These are phyloP conservation scores for Toxotes jaculatrix DNA, from an alignment of 2,113 vertebrate genomes.

Conservation along the genomic window DNA sequence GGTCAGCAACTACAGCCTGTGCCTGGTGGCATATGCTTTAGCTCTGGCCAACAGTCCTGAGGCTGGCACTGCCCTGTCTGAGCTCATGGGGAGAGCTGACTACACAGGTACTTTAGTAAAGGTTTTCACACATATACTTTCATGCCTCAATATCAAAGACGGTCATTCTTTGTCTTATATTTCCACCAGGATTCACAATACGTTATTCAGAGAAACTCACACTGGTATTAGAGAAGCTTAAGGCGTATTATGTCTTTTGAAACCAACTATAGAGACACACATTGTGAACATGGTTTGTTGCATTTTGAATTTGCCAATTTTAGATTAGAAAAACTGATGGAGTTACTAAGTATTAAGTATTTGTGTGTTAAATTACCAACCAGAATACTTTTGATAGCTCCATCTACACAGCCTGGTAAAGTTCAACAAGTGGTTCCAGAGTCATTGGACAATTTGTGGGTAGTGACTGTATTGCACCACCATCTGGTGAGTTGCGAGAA, in stretches of 20 bases:
- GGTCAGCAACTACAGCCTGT: conserved; percentile 90
- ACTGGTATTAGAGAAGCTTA: not conserved
- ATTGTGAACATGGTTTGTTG: too few relatives aligned
- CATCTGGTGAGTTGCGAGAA: conserved; percentile 1
- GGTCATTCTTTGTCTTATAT: not conserved
- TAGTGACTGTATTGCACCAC: not conserved
- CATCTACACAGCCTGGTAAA: too few relatives aligned
- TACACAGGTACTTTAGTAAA: conserved; percentile 78
- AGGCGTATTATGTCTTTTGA: too few relatives aligned
- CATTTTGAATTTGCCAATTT: too few relatives aligned
- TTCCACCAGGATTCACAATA: not conserved
- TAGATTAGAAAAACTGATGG: not conserved
- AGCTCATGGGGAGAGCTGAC: conserved; percentile 84
- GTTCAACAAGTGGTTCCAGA: not conserved
- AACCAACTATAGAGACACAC: too few relatives aligned
- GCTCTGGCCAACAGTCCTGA: conserved; percentile 81
- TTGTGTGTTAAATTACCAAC: too few relatives aligned
- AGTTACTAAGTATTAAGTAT: too few relatives aligned
- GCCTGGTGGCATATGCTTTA: conserved; percentile 86
- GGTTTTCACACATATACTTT: not conserved
- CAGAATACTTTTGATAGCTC: too few relatives aligned
- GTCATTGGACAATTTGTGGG: not conserved
- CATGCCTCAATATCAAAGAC: too few relatives aligned
- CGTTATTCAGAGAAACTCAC: not conserved
- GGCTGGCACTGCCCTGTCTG: conserved; percentile 77